Conservation (phyloP, 2,888 invertebrate species). For the Hirtodrosophila alboralis region DNA sequence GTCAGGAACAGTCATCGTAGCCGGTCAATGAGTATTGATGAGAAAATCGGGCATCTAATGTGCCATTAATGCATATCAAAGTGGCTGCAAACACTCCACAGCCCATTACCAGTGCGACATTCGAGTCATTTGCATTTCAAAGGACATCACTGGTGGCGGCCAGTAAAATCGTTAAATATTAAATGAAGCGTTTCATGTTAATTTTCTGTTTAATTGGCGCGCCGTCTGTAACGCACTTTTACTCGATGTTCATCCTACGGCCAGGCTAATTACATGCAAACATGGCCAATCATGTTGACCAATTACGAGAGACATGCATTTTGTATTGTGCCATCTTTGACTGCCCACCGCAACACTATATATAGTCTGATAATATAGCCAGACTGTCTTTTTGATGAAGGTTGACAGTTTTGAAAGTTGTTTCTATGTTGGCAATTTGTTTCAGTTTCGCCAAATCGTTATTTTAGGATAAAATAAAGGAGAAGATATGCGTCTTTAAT, state of each 20-base stretch:
- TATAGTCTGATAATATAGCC: neutral
- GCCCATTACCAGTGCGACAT: conserved; percentile 67
- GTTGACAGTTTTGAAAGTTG: conserved; percentile 49
- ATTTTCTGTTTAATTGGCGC: conserved; percentile 84
- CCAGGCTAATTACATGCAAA: conserved; percentile 79
- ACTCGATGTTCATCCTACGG: conserved; percentile 36
- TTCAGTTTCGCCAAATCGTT: too few relatives aligned
- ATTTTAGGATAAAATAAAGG: too few relatives aligned
- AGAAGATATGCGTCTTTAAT: too few relatives aligned
- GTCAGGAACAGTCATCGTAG: conserved; percentile 46
- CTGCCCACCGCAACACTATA: neutral
- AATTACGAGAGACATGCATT: conserved; percentile 65
- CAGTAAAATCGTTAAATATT: conserved; percentile 82
- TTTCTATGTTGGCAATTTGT: conserved; percentile 41
- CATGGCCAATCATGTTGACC: conserved; percentile 74
- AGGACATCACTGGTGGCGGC: conserved; percentile 26
- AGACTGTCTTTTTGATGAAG: conserved; percentile 41
- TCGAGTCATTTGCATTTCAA: conserved; percentile 51
- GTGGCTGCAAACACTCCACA: conserved; percentile 79
- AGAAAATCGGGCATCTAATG: conserved; percentile 64
- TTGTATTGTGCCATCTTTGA: conserved; percentile 21
- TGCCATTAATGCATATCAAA: conserved; percentile 81
- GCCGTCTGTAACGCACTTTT: conserved; percentile 63
- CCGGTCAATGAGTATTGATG: conserved; percentile 55
- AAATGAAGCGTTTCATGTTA: conserved; percentile 84